Conservation (phyloP, 2,888 invertebrate species). For the Hanleya hanleyi region DNA sequence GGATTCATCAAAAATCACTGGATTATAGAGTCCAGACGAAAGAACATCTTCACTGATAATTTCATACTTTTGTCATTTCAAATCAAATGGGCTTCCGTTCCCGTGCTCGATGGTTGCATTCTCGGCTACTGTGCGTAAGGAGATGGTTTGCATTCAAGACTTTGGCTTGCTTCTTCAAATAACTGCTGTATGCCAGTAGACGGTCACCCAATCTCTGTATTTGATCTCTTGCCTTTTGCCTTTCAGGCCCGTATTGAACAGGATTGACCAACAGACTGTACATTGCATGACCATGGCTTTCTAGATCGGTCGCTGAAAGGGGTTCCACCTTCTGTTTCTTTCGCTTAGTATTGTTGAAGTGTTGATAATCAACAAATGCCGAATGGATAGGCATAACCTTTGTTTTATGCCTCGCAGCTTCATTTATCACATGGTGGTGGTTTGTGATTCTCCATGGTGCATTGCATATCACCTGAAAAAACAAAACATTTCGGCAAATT, state of each 20-base stretch:
- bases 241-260: slow-evolving; percentile 18
- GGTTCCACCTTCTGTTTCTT: slow-evolving; percentile 29
- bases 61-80: not conserved
- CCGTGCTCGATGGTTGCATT: slow-evolving; percentile 13
- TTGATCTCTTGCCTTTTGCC: slow-evolving; percentile 7
- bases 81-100: not conserved
- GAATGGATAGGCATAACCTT: slow-evolving; percentile 25
- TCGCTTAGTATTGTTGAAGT: slow-evolving; percentile 28
- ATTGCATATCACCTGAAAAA: slow-evolving; percentile 31
- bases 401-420: slow-evolving; percentile 13
- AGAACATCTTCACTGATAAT: too few relatives aligned
- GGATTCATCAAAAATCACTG: slow-evolving; percentile 33
- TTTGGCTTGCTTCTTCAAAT: slow-evolving; percentile 6
- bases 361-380: slow-evolving; percentile 19
- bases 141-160: not conserved
- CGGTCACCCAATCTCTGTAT: slow-evolving; percentile 18
- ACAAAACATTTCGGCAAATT: too few relatives aligned
- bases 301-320: not conserved
- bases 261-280: slow-evolving; percentile 23
- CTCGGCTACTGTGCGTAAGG: slow-evolving; percentile 17
- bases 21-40: too few relatives aligned
- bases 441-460: slow-evolving; percentile 33
- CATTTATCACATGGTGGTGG: slow-evolving; percentile 30
- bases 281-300: slow-evolving; percentile 28
- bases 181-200: slow-evolving; percentile 5